Base-by-base conservation (phyloP, 2,888 invertebrate genomes). In the Oxyteleia sp. region DNA sequence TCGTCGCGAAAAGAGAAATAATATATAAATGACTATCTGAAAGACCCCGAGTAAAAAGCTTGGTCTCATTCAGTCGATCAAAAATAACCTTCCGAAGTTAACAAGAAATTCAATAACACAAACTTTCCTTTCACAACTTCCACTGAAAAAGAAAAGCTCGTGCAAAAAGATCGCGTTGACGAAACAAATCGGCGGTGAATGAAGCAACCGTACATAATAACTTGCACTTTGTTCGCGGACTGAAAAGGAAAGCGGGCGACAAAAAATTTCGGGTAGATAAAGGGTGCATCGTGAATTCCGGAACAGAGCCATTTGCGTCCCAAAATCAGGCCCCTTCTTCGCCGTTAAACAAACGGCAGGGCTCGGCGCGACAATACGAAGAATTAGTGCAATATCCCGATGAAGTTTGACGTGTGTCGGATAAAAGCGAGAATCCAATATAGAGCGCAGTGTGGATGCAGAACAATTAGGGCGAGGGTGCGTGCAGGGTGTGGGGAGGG, bases 341-440 rank as follows among this genome's bases (percentile, higher is more conserved):
- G 20, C 10, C 51, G 26, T 18, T 11, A 26, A 26, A 26, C 26
- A 51, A 51, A 51, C 51, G 23, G 1, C 51, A 26, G 11, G 13
- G 26, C 26, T 51, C 2, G n/a, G n/a, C n/a, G 29, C 16, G n/a
- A 55, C 43, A 68, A 66, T 23, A 45, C 26, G 66, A 66, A 61
- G 53, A 72, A 72, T 81, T 74, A 81, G 68, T 61, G 29, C 64
- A 57, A 66, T 66, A 61, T 72, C 45, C 20, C 53, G 32, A 64
- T 64, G 29, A 64, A 78, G 61, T 66, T 82, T 71, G 71, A 63
- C 71, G 68, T 66, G 47, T 64, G 41, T 45, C 45, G 71, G 66
- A 75, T 66, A 68, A 75, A 78, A 76, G 84, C 83, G 85, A 88
- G 89, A 92, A 91, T 92, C 89, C 89, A 89, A 90, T 91, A 90